These are phyloP conservation scores for Hedychridium roseum DNA, from an alignment of 2,888 invertebrate species.

Conservation along the genomic window DNA sequence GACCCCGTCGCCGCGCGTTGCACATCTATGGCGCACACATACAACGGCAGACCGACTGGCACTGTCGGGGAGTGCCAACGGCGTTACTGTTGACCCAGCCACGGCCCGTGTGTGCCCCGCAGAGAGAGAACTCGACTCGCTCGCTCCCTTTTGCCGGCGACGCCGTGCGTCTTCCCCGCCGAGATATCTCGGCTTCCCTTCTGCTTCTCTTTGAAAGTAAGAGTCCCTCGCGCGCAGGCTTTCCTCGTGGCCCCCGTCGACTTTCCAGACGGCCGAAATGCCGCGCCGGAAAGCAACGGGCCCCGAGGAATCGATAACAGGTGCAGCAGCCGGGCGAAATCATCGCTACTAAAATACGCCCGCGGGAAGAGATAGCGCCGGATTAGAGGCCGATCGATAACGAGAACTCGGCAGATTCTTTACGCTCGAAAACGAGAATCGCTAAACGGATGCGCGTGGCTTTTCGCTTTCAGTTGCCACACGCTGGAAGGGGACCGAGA, in stretches of 20 bases:
- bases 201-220: conserved; percentile 51
- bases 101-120: conserved; percentile 28
- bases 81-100: conserved; percentile 61
- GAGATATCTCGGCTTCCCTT: background rate
- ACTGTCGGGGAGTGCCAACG: conserved; percentile 60
- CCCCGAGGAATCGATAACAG: no score
- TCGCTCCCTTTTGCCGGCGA: conserved; percentile 1
- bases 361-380: no score
- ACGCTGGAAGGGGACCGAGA: no score
- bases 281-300: no score
- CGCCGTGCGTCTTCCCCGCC: conserved; percentile 31
- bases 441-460: no score
- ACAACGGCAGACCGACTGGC: conserved; percentile 39
- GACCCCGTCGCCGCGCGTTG: conserved; percentile 34
- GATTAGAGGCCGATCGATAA: no score
- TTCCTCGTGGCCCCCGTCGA: conserved; percentile 6
- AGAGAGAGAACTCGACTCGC: background rate
- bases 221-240: conserved; percentile 43
- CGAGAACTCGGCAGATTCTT: no score
- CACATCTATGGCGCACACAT: conserved; percentile 37
- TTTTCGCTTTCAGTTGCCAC: conserved; percentile 14
- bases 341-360: no score
- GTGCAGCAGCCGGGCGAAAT: no score
- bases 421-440: no score
- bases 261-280: conserved; percentile 1